Evolutionary conservation across 2,888 invertebrate species (phyloP), one percentile per base, ranked within the genome.

Genomic region (Seira ritae): DNA sequence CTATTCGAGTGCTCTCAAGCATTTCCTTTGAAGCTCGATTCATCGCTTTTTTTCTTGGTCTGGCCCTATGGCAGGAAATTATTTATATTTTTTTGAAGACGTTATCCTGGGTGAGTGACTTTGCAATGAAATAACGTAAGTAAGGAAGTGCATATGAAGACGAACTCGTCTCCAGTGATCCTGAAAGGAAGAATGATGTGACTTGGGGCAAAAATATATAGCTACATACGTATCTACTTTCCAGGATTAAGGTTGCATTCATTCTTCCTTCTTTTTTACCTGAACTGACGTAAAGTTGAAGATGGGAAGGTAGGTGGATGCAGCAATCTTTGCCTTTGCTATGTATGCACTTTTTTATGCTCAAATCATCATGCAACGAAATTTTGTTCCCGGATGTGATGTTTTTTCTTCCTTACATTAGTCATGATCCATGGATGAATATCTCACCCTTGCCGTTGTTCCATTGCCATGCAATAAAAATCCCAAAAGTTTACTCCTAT

Each of bases 141-240:
- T 42, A 6, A 55, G 15, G 12, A 55, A 55, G 6, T 55, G 55
- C 55, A 55, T 55, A 55, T 55, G 55, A 55, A 55, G 55, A 55
- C 55, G 15, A n/a, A 55, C 55, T n/a, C 55, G 55, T 55, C 55
- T 55, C 55, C 55, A 55, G 55, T 55, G 55, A 55, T 55, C 55
- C 55, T 55, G 55, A 55, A 55, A 55, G 55, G 55, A 55, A 55
- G 55, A 55, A 17, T 55, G 55, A 55, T 55, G 55, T 55, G 55
- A 55, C 55, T 55, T 55, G 55, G 55, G 12, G 55, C n/a, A 17
- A 55, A 31, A 31, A 31, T n/a, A n/a, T n/a, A n/a, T n/a, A 42
- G 42, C 42, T 42, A 42, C n/a, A n/a, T n/a, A 55, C 12, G 12
- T 55, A 55, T 55, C 55, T 12, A 55, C 55, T 55, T 17, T 17